These are phyloP conservation scores for Isoperla grammatica DNA, from an alignment of 2,888 invertebrate genomes.

Conservation along the genomic window DNA sequence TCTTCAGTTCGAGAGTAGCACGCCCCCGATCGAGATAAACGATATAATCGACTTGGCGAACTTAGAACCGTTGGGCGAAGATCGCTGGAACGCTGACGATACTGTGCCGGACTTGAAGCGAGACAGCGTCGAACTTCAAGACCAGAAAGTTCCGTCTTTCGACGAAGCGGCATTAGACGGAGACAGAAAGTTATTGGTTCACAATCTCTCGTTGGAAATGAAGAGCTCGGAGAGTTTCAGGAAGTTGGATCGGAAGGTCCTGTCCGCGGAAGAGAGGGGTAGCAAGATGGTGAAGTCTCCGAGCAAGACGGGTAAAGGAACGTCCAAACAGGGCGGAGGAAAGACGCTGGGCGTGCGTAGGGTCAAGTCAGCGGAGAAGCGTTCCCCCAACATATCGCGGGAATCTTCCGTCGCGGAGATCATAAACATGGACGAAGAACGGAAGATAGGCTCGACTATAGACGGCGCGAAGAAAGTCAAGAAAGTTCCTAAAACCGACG, in stretches of 20 bases:
- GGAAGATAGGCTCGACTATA: not conserved
- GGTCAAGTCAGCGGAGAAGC: not conserved
- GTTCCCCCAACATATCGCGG: conserved; percentile 2
- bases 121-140: not conserved
- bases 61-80: not conserved
- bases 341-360: not conserved
- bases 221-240: not conserved
- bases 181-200: not conserved
- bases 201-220: conserved; percentile 7
- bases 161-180: not conserved
- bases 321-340: not conserved
- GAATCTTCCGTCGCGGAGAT: conserved; percentile 13
- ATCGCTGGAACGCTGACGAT: conserved; percentile 1
- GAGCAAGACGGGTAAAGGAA: not conserved
- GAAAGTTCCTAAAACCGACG: not conserved
- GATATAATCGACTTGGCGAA: no score
- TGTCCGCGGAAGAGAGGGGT: conserved; percentile 3
- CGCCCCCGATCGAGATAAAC: no score
- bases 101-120: not conserved
- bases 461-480: not conserved
- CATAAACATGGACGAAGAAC: conserved; percentile 14
- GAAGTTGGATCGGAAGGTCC: conserved; percentile 1
- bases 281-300: not conserved
- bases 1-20: no score
- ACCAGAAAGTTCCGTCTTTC: conserved; percentile 1